phyloP scores from a whole-genome alignment of 2,113 vertebrate species.

The Seriola aureovittata region DNA sequence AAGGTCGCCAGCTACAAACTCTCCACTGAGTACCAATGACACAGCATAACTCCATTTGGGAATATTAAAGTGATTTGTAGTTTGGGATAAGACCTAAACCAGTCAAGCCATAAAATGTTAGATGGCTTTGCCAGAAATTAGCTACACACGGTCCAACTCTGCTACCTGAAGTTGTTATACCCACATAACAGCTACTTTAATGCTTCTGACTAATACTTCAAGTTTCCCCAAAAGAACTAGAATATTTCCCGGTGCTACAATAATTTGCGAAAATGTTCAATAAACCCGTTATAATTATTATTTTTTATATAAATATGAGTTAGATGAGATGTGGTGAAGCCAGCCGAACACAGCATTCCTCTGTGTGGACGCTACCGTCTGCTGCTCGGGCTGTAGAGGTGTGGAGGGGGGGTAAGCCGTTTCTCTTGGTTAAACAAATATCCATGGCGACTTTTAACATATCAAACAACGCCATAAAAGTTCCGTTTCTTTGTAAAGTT shows the following conservation, averaged over 20 bases:
- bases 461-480: not conserved
- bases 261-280: not conserved
- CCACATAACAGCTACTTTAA: not conserved
- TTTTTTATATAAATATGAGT: no score
- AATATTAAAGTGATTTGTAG: slow-evolving; percentile 62
- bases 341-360: slow-evolving; percentile 68
- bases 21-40: slow-evolving; percentile 21
- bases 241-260: not conserved
- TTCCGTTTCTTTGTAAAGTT: not conserved
- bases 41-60: slow-evolving; percentile 26
- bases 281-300: not conserved
- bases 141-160: slow-evolving; percentile 1
- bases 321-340: slow-evolving; percentile 10
- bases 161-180: slow-evolving; percentile 35
- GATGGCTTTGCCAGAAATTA: slow-evolving; percentile 36
- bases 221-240: fast-evolving
- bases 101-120: slow-evolving; percentile 13
- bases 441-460: not conserved
- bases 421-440: slow-evolving; percentile 52
- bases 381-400: slow-evolving; percentile 32
- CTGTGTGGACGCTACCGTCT: slow-evolving; percentile 46
- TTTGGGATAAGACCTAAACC: slow-evolving; percentile 33
- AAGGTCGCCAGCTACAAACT: slow-evolving; percentile 56
- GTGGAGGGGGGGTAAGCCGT: slow-evolving; percentile 1
- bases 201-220: not conserved